Conservation (phyloP, 2,888 invertebrate species). For the Chrysolina haemoptera region DNA sequence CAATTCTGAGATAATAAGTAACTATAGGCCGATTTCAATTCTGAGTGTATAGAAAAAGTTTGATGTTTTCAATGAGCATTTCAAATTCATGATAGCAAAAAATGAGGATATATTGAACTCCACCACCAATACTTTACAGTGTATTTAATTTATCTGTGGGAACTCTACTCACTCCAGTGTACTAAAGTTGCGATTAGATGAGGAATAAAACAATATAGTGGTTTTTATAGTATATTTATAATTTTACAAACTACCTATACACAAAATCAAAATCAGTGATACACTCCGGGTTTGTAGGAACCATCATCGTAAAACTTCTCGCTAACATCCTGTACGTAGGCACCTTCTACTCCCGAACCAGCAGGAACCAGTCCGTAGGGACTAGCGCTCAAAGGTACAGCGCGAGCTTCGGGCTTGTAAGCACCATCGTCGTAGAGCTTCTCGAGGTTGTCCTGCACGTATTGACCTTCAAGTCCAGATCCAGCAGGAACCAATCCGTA, state of each 20-base stretch:
- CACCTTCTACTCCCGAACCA: conserved; percentile 59
- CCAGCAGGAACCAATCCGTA: conserved; percentile 55
- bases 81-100: too few relatives aligned
- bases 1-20: too few relatives aligned
- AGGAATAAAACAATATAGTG: background rate
- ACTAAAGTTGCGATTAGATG: too few relatives aligned
- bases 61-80: too few relatives aligned
- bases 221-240: conserved; percentile 32
- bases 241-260: conserved; percentile 35
- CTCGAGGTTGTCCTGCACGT: conserved; percentile 59
- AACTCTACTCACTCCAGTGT: too few relatives aligned
- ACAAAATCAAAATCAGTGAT: conserved; percentile 42
- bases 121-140: too few relatives aligned
- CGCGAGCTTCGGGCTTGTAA: conserved; percentile 57
- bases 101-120: too few relatives aligned
- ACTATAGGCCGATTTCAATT: too few relatives aligned
- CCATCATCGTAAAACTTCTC: conserved; percentile 62
- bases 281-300: conserved; percentile 59
- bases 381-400: conserved; percentile 53
- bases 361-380: conserved; percentile 58
- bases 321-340: conserved; percentile 59
- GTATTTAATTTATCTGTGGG: too few relatives aligned
- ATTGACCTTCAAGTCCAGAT: conserved; percentile 60
- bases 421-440: conserved; percentile 63
- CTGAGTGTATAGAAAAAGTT: too few relatives aligned